Conservation (phyloP, 1,140 invertebrate genomes). For the Lordiphosa collinella region DNA sequence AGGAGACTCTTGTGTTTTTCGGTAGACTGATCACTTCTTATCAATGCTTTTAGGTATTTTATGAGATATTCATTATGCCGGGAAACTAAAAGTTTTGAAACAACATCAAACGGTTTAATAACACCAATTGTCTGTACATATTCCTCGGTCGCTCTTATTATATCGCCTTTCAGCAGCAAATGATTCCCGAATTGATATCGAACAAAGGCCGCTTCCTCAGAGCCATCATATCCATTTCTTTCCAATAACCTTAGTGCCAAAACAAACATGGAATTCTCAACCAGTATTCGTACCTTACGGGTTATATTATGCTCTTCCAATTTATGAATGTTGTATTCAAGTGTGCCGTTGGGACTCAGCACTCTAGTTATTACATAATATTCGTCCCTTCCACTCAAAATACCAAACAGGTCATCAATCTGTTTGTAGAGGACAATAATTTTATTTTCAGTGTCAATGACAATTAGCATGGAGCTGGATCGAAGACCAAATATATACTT, state of each 20-base stretch:
- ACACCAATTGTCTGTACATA: conserved; percentile 47
- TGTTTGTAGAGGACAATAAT: conserved; percentile 45
- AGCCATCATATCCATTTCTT: conserved; percentile 6
- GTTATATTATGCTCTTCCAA: conserved; percentile 26
- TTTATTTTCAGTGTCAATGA: conserved; percentile 53
- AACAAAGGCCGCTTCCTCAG: conserved; percentile 20
- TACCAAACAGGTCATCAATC: conserved; percentile 34
- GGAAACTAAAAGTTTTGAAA: conserved; percentile 46
- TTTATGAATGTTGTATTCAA: conserved; percentile 7
- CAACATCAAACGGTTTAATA: conserved; percentile 47
- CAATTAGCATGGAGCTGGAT: conserved; percentile 13
- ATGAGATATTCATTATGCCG: conserved; percentile 34
- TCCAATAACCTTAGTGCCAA: conserved; percentile 39
- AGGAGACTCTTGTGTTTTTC: conserved; percentile 22
- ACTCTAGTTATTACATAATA: conserved; percentile 32
- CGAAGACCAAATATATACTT: background rate
- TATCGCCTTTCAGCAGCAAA: conserved; percentile 35
- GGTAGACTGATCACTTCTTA: conserved; percentile 11
- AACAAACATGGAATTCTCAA: conserved; percentile 42
- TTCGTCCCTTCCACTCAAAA: conserved; percentile 3
- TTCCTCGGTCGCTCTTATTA: conserved; percentile 31
- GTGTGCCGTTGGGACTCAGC: background rate
- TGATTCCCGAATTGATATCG: conserved; percentile 50
- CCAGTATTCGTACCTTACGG: conserved; percentile 24
- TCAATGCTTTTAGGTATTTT: conserved; percentile 33